These are phyloP conservation scores for Ceraclea dissimilis DNA, from an alignment of 2,888 invertebrate genomes.

Conservation along the genomic window DNA sequence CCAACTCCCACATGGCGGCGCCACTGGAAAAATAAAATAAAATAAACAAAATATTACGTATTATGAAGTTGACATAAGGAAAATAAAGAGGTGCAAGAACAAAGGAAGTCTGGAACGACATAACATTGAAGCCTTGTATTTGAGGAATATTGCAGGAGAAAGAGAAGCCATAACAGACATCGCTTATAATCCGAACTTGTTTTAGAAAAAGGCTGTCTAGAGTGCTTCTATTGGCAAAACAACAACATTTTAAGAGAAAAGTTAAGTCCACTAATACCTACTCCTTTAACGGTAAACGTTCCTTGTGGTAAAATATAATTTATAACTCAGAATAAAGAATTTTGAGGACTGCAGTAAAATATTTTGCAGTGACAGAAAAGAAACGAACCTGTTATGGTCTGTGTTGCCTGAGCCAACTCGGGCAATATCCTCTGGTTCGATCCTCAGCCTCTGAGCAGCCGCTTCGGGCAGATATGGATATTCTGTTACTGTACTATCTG, in stretches of 20 bases:
- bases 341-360: no score
- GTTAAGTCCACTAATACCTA: no score
- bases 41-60: not conserved
- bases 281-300: no score
- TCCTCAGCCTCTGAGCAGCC: constrained; percentile 10
- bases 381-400: constrained; percentile 12
- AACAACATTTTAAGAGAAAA: no score
- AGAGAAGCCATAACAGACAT: no score
- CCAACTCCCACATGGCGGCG: constrained; percentile 59
- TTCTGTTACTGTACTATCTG: not conserved
- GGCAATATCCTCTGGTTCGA: constrained; percentile 3
- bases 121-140: not conserved
- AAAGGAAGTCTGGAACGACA: not conserved
- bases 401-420: constrained; percentile 4
- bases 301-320: no score
- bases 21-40: constrained; percentile 14
- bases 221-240: no score
- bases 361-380: no score
- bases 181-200: no score
- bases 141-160: not conserved
- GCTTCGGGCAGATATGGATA: constrained; percentile 5
- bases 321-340: no score
- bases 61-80: not conserved
- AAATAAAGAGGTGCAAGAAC: not conserved
- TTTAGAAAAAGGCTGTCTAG: no score